Evolutionary conservation across 2,888 invertebrate genomes (phyloP).

Genomic region (Polydrusus pterygomalis): DNA sequence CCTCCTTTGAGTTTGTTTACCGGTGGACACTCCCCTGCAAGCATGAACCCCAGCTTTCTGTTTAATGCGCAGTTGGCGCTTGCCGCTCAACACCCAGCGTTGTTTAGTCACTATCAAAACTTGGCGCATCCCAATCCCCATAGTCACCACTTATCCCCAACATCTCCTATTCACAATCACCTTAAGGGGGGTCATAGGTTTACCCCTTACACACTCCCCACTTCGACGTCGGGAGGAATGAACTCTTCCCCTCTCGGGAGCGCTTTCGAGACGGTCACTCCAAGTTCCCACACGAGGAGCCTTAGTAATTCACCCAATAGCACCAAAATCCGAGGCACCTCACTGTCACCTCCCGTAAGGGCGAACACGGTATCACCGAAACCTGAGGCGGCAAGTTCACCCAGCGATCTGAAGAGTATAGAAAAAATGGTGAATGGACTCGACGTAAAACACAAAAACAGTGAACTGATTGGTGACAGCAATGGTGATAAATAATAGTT

Average conservation of each 20-base stretch:
- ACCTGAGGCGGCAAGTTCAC: conserved; percentile 74
- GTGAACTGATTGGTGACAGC: conserved; percentile 62
- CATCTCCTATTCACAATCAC: conserved; percentile 80
- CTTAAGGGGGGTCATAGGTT: conserved; percentile 87
- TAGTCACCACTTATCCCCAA: conserved; percentile 69
- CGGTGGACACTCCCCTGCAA: conserved; percentile 79
- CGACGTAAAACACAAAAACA: conserved; percentile 82
- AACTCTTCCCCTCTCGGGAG: conserved; percentile 81
- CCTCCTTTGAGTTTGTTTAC: conserved; percentile 79
- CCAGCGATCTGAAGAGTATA: conserved; percentile 94
- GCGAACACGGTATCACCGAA: conserved; percentile 76
- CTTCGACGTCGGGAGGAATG: conserved; percentile 70
- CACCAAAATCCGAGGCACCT: conserved; percentile 70
- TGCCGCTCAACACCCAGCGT: conserved; percentile 89
- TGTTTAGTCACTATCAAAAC: conserved; percentile 82
- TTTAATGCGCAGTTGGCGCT: conserved; percentile 93
- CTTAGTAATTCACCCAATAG: conserved; percentile 77
- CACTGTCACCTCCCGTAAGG: conserved; percentile 75
- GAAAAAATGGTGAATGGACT: conserved; percentile 98
- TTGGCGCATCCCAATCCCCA: conserved; percentile 79
- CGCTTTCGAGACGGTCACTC: conserved; percentile 93
- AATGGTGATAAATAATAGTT: conserved; percentile 67
- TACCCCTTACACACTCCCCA: conserved; percentile 91
- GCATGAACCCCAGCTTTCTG: conserved; percentile 87
- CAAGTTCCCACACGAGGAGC: conserved; percentile 80